Percentiles rank a stretch among this genome's conserved stretches.
Evolutionary conservation across 1,140 invertebrate genomes (phyloP).

Genomic region (Meloidogyne chitwoodi): DNA sequence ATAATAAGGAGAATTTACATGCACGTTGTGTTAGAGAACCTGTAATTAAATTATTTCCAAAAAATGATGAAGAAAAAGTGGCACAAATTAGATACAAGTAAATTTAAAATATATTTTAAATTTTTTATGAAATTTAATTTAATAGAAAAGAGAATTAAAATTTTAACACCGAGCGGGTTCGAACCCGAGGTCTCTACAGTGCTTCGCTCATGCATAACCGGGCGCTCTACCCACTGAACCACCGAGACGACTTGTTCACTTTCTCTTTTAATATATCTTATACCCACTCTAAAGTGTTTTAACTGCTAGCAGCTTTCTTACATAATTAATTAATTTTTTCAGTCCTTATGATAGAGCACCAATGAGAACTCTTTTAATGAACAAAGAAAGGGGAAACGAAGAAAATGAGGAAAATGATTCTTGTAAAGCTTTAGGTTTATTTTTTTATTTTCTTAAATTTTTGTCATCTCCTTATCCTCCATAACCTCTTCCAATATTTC

Average conservation of each 20-base stretch:
- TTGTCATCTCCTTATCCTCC: no score
- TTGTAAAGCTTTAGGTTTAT: neutral
- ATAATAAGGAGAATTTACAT: conserved; percentile 20
- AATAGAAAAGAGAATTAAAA: no score
- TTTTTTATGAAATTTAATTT: no score
- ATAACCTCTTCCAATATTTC: no score
- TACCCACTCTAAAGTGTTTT: no score
- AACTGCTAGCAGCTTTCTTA: no score
- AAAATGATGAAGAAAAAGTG: conserved; percentile 25
- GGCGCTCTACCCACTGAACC: no score
- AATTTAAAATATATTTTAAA: no score
- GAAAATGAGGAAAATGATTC: conserved; percentile 57
- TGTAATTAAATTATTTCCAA: conserved; percentile 26
- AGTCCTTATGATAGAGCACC: conserved; percentile 71
- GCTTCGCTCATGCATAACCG: no score
- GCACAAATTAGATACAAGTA: conserved; percentile 27
- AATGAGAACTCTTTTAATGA: conserved; percentile 47
- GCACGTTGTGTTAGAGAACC: conserved; percentile 25
- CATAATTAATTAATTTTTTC: conserved; percentile 61
- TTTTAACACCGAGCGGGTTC: neutral
- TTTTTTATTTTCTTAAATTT: neutral
- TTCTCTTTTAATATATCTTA: no score
- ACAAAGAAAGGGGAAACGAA: conserved; percentile 7
- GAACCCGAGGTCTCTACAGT: no score
- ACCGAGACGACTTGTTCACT: no score